A percentile compares a stretch with the other conserved stretches of the same genome.
Conservation (phyloP, 2,113 vertebrate genomes). For the Megaceryle torquata region DNA sequence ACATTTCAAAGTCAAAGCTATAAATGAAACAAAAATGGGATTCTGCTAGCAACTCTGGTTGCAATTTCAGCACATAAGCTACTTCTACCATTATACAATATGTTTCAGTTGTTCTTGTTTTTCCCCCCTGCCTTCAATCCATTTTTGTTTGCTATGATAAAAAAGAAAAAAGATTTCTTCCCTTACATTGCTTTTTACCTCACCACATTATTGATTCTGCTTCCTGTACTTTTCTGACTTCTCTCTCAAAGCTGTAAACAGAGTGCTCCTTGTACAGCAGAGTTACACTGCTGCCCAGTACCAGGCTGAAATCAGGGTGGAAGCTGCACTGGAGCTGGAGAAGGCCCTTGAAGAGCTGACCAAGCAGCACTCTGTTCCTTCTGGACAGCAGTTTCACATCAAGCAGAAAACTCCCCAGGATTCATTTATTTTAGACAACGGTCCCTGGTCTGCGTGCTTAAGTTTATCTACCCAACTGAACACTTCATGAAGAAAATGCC, state of each 20-base stretch:
- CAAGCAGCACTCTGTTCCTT: not conserved
- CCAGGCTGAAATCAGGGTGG: not conserved
- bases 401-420: not conserved
- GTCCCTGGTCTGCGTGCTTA: not conserved
- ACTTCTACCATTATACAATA: not conserved
- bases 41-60: not conserved
- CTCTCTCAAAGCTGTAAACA: not conserved
- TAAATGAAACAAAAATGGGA: not conserved
- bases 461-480: not conserved
- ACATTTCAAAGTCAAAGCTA: conserved; percentile 2
- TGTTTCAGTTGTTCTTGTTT: not conserved
- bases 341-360: not conserved
- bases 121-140: not conserved
- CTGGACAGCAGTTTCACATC: not conserved
- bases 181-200: not conserved
- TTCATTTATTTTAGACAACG: not conserved
- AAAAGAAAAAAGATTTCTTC: not conserved
- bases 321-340: not conserved
- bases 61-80: not conserved
- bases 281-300: not conserved
- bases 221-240: not conserved
- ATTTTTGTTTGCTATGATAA: not conserved
- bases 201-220: not conserved
- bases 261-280: not conserved
- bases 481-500: fast-evolving